Percentiles rank a stretch among this genome's conserved stretches.
Conservation (phyloP, 2,888 invertebrate species). For the Tetragonisca angustula region DNA sequence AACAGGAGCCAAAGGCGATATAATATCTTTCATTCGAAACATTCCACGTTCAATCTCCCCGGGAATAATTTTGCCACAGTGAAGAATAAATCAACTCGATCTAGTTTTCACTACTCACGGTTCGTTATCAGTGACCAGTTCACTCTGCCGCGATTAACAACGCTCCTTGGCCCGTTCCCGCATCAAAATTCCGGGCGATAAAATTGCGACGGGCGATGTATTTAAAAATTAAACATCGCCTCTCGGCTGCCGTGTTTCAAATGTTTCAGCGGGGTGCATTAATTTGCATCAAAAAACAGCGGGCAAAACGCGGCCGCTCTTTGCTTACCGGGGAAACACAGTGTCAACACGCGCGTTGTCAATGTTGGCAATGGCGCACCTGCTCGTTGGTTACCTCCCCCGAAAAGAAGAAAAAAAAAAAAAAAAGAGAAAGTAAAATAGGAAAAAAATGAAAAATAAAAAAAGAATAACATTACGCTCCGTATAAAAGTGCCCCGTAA, state of each 20-base stretch:
- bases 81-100: neutral
- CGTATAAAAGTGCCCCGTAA: constrained; percentile 29
- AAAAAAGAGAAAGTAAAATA: too few relatives aligned
- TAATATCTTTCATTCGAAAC: too few relatives aligned
- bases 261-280: constrained; percentile 23
- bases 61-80: neutral
- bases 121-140: neutral
- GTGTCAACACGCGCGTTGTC: constrained; percentile 11
- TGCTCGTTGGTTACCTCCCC: neutral
- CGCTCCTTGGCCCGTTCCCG: neutral
- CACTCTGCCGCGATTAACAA: neutral
- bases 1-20: too few relatives aligned
- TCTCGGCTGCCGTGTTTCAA: constrained; percentile 6
- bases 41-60: too few relatives aligned
- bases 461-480: constrained; percentile 11
- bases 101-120: neutral
- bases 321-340: constrained; percentile 4
- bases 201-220: neutral
- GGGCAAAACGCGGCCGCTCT: constrained; percentile 23
- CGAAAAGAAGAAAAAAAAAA: neutral
- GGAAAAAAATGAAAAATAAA: neutral
- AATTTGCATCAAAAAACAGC: constrained; percentile 27
- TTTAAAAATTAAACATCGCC: constrained; percentile 26
- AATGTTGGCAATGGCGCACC: constrained; percentile 16
- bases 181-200: neutral